phyloP scores from a whole-genome alignment of 1,140 invertebrate species.

The Pinna nobilis region DNA sequence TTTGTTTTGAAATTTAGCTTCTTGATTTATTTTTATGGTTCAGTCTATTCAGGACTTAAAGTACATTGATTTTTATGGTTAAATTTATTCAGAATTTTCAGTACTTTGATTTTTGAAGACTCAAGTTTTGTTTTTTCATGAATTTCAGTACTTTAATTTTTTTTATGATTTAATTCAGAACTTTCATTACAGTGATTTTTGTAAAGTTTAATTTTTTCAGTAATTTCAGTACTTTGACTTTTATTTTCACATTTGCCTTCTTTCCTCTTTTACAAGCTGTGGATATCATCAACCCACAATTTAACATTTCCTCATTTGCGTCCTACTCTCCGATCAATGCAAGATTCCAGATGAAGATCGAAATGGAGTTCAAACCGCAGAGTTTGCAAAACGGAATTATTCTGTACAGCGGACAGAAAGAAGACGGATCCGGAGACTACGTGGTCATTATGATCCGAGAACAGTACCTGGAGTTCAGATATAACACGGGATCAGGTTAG shows the following conservation, averaged over 20 bases:
- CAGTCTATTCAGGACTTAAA: no score
- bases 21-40: no score
- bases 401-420: conserved; percentile 90
- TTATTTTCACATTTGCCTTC: background rate
- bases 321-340: conserved; percentile 85
- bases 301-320: conserved; percentile 84
- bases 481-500: conserved; percentile 89
- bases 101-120: no score
- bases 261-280: conserved; percentile 72
- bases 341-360: conserved; percentile 76
- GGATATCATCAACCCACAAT: conserved; percentile 84
- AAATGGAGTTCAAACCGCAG: conserved; percentile 84
- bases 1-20: no score
- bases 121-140: no score
- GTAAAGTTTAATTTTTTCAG: background rate
- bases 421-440: conserved; percentile 90
- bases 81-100: no score
- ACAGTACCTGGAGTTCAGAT: conserved; percentile 88
- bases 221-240: background rate
- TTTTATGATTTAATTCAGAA: no score
- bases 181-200: no score
- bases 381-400: conserved; percentile 84
- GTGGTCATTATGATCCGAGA: conserved; percentile 88
- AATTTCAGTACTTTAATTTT: no score
- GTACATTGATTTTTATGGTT: no score